Base-by-base conservation (phyloP, 1,140 invertebrate genomes). In the Doryteuthis pealeii region DNA sequence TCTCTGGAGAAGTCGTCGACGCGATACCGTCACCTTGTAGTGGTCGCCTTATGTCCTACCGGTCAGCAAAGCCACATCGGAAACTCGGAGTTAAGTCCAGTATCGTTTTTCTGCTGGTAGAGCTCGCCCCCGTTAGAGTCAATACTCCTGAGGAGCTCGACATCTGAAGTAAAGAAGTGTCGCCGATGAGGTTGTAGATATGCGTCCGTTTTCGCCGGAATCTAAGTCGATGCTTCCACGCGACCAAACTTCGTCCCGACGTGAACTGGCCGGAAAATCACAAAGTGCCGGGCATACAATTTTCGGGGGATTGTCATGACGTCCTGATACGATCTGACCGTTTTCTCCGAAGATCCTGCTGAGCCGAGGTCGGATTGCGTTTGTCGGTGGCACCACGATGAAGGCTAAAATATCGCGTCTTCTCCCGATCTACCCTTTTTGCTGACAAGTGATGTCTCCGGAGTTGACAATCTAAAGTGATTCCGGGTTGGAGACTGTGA, bases 231-330 rank as follows among this genome's bases (percentile, higher is more conserved):
- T 8, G 98, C 92, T 49, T 77, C 62, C 18, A 88, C 84, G 4
- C 73, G 80, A 10, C 80, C 84, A 49, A 84, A 72, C 8, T 76
- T 74, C 30, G 68, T 71, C 40, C 80, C 79, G 15, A 73, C 58
- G 54, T 30, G 82, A 76, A n/a, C 15, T 65, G 14, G 70, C 82
- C 0, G 87, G 84, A n/a, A n/a, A 45, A 87, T 75, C 33, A 86
- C 78, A 85, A 78, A 70, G 88, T 70, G 54, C 94, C 94, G 92
- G 97, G 94, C 31, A 97, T 0, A 94, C 92, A 84, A 99, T 99
- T 76, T 92, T 91, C 1, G 97, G 96, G 1, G 92, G 88, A 87
- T 98, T 97, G 86, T 98, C 96, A 88, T 98, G 6, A 95, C 92
- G 82, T 98, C 82, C 93, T 91, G n/a, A 90, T 35, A 78, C 73